A percentile compares a stretch with the other conserved stretches of the same genome.
Conservation (phyloP, 2,113 vertebrate species). For the Cebus imitator region DNA sequence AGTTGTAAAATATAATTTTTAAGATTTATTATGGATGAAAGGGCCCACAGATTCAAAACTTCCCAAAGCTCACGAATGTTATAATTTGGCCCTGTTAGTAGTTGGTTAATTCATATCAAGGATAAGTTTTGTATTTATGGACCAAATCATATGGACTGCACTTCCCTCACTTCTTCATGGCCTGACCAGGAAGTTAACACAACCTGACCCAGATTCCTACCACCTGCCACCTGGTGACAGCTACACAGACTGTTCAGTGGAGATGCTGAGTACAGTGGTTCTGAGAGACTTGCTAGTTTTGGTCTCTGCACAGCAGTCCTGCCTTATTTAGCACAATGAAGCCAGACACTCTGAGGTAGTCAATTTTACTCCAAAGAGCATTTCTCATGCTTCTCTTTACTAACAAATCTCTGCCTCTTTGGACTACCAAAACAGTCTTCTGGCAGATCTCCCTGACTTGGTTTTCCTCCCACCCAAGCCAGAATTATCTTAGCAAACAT, state of each 20-base stretch:
- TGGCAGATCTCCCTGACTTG: not conserved
- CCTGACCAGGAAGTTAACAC: not conserved
- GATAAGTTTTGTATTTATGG: not conserved
- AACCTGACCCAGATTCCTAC: not conserved
- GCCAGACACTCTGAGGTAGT: not conserved
- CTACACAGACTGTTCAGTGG: not conserved
- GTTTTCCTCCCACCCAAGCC: not conserved
- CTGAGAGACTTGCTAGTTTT: not conserved
- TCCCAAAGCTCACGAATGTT: not conserved
- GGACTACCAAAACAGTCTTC: not conserved
- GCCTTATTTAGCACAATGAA: not conserved
- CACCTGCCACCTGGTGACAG: not conserved
- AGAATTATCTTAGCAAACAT: not conserved
- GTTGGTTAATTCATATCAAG: not conserved
- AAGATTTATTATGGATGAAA: slow-evolving; percentile 9
- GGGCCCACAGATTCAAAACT: not conserved
- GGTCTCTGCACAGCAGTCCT: not conserved
- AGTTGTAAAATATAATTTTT: slow-evolving; percentile 2
- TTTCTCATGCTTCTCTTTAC: not conserved
- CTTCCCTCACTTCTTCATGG: not conserved
- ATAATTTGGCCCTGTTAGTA: not conserved
- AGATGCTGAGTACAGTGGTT: not conserved
- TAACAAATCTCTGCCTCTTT: not conserved
- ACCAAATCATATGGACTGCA: not conserved
- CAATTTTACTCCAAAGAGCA: not conserved